phyloP scores from a whole-genome alignment of 2,888 invertebrate species.

The Germaria angustata region DNA sequence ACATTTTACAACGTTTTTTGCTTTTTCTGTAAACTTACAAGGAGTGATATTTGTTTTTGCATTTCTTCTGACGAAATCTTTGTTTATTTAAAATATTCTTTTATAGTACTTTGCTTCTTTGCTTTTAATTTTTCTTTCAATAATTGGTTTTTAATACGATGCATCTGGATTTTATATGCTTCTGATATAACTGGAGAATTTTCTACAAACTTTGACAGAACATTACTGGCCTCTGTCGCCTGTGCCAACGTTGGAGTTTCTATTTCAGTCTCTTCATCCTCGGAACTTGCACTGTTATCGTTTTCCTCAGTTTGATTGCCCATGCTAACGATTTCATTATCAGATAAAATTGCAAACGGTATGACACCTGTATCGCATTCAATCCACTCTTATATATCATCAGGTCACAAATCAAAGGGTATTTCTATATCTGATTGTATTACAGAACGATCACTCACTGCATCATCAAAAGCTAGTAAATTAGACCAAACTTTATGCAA shows the following conservation, averaged over 20 bases:
- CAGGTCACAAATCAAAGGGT: too few relatives aligned
- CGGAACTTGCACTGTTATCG: slow-evolving; percentile 7
- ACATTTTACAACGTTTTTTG: too few relatives aligned
- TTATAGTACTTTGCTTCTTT: slow-evolving; percentile 12
- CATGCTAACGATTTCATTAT: slow-evolving; percentile 5
- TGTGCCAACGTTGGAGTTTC: slow-evolving; percentile 2
- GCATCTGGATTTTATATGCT: slow-evolving; percentile 16
- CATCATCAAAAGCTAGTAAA: too few relatives aligned
- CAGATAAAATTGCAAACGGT: too few relatives aligned
- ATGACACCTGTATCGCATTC: too few relatives aligned
- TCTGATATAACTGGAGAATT: slow-evolving; percentile 13
- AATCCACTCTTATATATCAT: background rate
- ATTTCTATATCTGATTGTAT: too few relatives aligned
- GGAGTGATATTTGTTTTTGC: too few relatives aligned
- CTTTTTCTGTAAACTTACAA: too few relatives aligned
- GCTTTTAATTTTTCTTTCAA: slow-evolving; percentile 4
- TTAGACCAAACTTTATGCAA: too few relatives aligned
- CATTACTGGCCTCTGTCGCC: slow-evolving; percentile 11
- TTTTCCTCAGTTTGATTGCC: background rate
- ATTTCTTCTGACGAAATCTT: too few relatives aligned
- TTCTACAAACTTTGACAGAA: background rate
- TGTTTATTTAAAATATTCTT: too few relatives aligned
- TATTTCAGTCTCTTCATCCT: slow-evolving; percentile 10
- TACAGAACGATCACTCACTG: too few relatives aligned
- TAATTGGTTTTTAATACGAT: slow-evolving; percentile 31